Evolutionary conservation across 1,140 invertebrate genomes (phyloP), one percentile per base, ranked within the genome.

Genomic region (Belonocnema kinseyi): DNA sequence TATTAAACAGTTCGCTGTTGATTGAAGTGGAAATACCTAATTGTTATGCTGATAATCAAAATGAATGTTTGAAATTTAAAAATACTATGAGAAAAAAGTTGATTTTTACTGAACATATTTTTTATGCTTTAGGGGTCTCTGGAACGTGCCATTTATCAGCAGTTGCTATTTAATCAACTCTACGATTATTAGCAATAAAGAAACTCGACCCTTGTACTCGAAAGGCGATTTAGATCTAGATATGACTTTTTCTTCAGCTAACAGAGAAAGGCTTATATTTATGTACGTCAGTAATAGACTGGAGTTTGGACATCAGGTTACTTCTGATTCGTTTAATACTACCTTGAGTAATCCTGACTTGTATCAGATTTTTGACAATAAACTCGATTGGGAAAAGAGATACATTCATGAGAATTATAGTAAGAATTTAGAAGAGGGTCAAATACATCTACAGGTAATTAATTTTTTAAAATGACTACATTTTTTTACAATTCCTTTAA

Each of bases 81-180:
- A 70, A 40, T 66, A 19, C 40, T 40, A 16, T 54, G 16, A 16
- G 21, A 3, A 56, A 51, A 33, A 71, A 73, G 19, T 72, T 50
- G 5, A 61, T 81, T 21, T 21, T 14, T 1, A 70, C 1, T 2
- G 17, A 7, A 70, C 11, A 72, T 77, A 17, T 73, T 82, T 83
- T 0, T 83, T 87, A 85, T 85, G 80, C 93, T 94, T 70, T 92
- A 99, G 98, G 82, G 98, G 98, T 14, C 89, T 99, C 50, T 99
- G 98, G 98, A 99, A 99, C 92, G 97, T 99, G 11, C 99, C 99
- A 0, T 99, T 97, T 89, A 94, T 99, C 40, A 94, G 93, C 58
- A 94, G 93, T 76, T 95, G 95, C 82, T 98, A 99, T 89, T 91
- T 99, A 72, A 92, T 99, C 50, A 97, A 98, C 84, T 93, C 93